Percentiles rank a stretch among this genome's conserved stretches.
Conservation (phyloP, 1,140 invertebrate genomes). For the Babylonia areolata region DNA sequence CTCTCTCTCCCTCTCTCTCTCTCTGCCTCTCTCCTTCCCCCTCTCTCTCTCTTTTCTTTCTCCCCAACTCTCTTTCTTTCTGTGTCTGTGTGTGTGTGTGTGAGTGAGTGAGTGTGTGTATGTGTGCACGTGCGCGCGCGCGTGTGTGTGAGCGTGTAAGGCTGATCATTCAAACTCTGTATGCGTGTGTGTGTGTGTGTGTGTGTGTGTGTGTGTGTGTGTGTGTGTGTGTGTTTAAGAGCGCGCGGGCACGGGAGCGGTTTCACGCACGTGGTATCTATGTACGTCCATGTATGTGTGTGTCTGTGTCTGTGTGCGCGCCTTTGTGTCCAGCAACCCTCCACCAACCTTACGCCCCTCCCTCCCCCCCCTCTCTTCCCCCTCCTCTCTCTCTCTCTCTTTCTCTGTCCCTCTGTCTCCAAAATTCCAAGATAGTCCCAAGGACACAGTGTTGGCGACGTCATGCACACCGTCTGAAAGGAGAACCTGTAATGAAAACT, state of each 20-base stretch:
- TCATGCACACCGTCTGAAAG: too few species aligned
- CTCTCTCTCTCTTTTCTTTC: background rate
- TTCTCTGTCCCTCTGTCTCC: too few species aligned
- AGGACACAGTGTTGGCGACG: too few species aligned
- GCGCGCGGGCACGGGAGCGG: too few species aligned
- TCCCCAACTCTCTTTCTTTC: background rate
- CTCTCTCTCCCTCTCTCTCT: background rate
- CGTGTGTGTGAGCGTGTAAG: background rate
- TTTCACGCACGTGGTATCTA: too few species aligned
- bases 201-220: background rate
- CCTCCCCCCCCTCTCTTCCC: too few species aligned
- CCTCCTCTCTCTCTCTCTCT: too few species aligned
- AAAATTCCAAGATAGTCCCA: too few species aligned
- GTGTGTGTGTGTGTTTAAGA: background rate
- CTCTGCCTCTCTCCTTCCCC: background rate
- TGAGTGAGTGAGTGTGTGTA: background rate
- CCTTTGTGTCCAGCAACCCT: too few species aligned
- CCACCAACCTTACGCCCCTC: too few species aligned
- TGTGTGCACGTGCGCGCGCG: background rate
- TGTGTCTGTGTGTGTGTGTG: background rate
- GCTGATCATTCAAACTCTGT: too few species aligned
- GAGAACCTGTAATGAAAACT: too few species aligned
- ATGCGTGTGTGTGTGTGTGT: slow-evolving; percentile 17
- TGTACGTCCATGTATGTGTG: background rate
- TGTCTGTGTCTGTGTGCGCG: background rate